These are phyloP conservation scores for Chaenodraco wilsoni DNA, from an alignment of 2,797 vertebrate genomes.

Conservation along the genomic window DNA sequence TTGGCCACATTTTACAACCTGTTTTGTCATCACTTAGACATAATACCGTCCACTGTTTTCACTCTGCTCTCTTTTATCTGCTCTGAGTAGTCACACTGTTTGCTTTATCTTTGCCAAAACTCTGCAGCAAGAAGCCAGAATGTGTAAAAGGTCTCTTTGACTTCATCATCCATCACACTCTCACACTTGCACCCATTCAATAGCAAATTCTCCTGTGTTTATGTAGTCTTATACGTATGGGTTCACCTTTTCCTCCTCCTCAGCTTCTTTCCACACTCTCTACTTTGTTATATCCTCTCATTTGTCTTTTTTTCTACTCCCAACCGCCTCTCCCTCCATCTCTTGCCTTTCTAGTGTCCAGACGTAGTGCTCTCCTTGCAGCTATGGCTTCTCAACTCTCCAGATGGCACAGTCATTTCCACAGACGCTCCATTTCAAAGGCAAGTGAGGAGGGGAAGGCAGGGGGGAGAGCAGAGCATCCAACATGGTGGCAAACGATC, in stretches of 20 bases:
- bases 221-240: conserved; percentile 8
- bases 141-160: conserved; percentile 43
- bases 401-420: conserved; percentile 71
- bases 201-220: conserved; percentile 36
- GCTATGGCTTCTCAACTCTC: conserved; percentile 53
- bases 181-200: conserved; percentile 46
- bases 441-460: conserved; percentile 18
- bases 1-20: conserved; percentile 35
- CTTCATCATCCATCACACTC: conserved; percentile 37
- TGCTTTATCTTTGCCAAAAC: conserved; percentile 64
- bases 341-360: conserved; percentile 40
- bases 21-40: conserved; percentile 47
- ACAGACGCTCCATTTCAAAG: conserved; percentile 71
- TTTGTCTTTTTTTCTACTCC: not conserved
- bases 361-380: conserved; percentile 41
- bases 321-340: conserved; percentile 10
- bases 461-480: conserved; percentile 37
- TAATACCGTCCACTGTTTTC: conserved; percentile 54
- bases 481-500: conserved; percentile 29
- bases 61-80: conserved; percentile 39
- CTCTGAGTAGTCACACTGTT: conserved; percentile 60
- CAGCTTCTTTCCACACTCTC: conserved; percentile 17
- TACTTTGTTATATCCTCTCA: conserved; percentile 3
- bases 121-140: conserved; percentile 45
- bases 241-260: conserved; percentile 36